Percentiles rank a stretch among this genome's conserved stretches.
Conservation (phyloP, 64 coral and sea anemone species). For the Dendrophyllia cribrosa region DNA sequence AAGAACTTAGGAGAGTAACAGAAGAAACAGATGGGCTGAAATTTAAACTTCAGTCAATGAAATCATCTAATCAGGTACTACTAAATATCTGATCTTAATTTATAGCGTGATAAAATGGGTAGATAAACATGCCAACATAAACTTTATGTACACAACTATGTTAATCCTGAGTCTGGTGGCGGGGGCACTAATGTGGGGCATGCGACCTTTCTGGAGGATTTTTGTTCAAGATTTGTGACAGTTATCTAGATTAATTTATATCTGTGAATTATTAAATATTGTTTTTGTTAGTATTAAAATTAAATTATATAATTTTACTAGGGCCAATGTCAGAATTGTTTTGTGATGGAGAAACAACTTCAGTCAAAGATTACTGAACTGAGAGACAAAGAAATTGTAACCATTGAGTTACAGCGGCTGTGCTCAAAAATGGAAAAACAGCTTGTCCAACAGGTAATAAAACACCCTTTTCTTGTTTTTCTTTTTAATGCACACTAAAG, state of each 20-base stretch:
- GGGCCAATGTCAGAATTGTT: slow-evolving; percentile 85
- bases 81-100: background rate
- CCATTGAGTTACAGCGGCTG: slow-evolving; percentile 82
- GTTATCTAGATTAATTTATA: too few species aligned
- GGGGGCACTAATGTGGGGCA: too few species aligned
- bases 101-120: background rate
- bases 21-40: slow-evolving; percentile 82
- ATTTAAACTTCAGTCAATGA: slow-evolving; percentile 61
- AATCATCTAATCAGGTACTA: slow-evolving; percentile 65
- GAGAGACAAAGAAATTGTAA: slow-evolving; percentile 72
- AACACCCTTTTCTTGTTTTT: background rate
- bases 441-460: slow-evolving; percentile 82
- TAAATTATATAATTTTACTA: slow-evolving; percentile 5
- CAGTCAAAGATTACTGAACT: slow-evolving; percentile 84
- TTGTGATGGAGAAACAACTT: slow-evolving; percentile 84
- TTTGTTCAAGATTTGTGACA: too few species aligned
- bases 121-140: too few species aligned
- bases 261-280: too few species aligned
- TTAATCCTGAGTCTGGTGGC: too few species aligned
- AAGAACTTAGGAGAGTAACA: slow-evolving; percentile 84
- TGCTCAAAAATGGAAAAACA: slow-evolving; percentile 95
- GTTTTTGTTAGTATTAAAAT: background rate
- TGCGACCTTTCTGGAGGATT: too few species aligned
- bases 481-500: too few species aligned
- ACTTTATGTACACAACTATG: too few species aligned